phyloP scores from a whole-genome alignment of 2,888 invertebrate species.

The Phymatocera aterrima region DNA sequence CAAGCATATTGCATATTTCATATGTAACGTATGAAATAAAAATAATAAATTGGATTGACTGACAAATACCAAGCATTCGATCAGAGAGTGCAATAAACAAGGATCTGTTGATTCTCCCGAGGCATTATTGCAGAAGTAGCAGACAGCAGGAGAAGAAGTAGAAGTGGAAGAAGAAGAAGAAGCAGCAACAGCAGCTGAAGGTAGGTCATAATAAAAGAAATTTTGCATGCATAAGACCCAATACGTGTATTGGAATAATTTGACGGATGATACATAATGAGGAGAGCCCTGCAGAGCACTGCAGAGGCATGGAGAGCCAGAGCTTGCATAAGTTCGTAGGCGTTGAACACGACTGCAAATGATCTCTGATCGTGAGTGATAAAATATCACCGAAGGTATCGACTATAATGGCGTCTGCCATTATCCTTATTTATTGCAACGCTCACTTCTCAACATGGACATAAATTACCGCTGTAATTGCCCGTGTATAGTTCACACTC shows the following conservation, averaged over 20 bases:
- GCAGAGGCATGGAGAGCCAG: no score
- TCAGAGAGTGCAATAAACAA: no score
- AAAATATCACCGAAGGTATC: slow-evolving; percentile 71
- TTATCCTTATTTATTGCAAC: slow-evolving; percentile 68
- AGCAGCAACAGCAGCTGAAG: slow-evolving; percentile 4
- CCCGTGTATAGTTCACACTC: slow-evolving; percentile 31
- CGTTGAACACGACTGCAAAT: slow-evolving; percentile 66
- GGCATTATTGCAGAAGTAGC: no score
- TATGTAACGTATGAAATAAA: no score
- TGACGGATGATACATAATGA: slow-evolving; percentile 67
- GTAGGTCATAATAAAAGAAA: neutral
- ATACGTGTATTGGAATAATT: no score
- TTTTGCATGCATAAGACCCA: neutral
- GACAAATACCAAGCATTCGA: no score
- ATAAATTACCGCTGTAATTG: slow-evolving; percentile 60
- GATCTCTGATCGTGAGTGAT: slow-evolving; percentile 64
- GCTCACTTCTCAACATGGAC: slow-evolving; percentile 65
- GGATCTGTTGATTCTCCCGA: no score
- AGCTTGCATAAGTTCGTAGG: slow-evolving; percentile 66
- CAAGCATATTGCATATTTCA: no score
- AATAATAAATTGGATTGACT: no score
- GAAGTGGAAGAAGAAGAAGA: neutral
- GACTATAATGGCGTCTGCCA: slow-evolving; percentile 68
- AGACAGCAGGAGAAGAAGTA: neutral
- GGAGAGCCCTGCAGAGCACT: no score